Percentiles rank a stretch among this genome's conserved stretches.
Conservation (phyloP, 2,888 invertebrate genomes). For the Acronicta psi region DNA sequence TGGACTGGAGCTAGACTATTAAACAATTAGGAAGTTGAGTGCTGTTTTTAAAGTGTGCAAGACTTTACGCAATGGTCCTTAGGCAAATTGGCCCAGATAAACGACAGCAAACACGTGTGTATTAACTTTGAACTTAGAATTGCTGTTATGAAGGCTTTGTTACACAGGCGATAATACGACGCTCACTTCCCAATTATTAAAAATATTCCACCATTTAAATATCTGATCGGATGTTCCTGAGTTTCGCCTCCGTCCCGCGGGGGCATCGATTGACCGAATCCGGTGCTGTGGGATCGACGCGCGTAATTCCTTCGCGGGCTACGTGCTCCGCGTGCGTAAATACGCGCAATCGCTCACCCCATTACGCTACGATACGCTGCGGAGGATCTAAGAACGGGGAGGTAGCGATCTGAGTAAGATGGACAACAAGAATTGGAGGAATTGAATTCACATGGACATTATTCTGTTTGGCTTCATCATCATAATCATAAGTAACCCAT, state of each 20-base stretch:
- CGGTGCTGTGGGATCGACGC: slow-evolving; percentile 78
- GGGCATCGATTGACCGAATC: slow-evolving; percentile 86
- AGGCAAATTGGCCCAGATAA: too few relatives aligned
- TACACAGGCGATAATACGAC: not conserved
- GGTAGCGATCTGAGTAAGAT: slow-evolving; percentile 20
- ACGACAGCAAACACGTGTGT: too few relatives aligned
- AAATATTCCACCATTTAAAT: slow-evolving; percentile 22
- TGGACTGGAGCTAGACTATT: too few relatives aligned
- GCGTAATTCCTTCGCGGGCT: slow-evolving; percentile 83
- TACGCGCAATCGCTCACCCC: slow-evolving; percentile 80
- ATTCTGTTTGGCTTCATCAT: too few relatives aligned
- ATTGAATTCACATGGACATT: too few relatives aligned
- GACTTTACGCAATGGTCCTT: too few relatives aligned
- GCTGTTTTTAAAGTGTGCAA: too few relatives aligned
- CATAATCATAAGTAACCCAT: too few relatives aligned
- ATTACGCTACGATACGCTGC: slow-evolving; percentile 70
- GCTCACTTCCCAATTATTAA: slow-evolving; percentile 14
- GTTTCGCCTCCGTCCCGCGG: slow-evolving; percentile 51
- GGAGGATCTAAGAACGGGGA: slow-evolving; percentile 14
- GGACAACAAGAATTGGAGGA: too few relatives aligned
- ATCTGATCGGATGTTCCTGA: slow-evolving; percentile 18
- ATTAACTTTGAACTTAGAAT: too few relatives aligned
- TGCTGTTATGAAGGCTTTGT: too few relatives aligned
- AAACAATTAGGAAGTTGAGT: too few relatives aligned
- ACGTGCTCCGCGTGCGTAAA: slow-evolving; percentile 83